phyloP scores from a whole-genome alignment of 2,888 invertebrate genomes.

The Brassicogethes aeneus region DNA sequence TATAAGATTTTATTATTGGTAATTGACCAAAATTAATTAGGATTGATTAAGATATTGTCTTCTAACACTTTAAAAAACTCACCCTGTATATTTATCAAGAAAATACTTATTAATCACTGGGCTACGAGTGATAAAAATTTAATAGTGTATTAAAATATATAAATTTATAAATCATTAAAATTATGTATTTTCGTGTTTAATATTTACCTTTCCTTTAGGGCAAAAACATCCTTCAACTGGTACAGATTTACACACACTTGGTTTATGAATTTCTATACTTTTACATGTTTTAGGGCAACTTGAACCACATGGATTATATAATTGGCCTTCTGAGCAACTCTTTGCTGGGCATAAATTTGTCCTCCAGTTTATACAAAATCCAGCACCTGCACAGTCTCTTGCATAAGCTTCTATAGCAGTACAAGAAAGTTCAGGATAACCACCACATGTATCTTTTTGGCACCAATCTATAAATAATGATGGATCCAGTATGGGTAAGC shows the following conservation, averaged over 20 bases:
- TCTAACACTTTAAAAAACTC: too few species aligned
- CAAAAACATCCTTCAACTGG: conserved; percentile 78
- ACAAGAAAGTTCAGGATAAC: conserved; percentile 52
- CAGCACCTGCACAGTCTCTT: conserved; percentile 57
- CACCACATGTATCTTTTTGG: conserved; percentile 54
- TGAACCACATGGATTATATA: conserved; percentile 49
- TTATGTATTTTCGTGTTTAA: too few species aligned
- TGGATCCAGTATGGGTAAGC: conserved; percentile 66
- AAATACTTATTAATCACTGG: too few species aligned
- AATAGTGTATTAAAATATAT: too few species aligned
- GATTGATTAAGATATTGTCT: too few species aligned
- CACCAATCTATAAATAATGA: conserved; percentile 59
- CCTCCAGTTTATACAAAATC: conserved; percentile 70
- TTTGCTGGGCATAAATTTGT: conserved; percentile 55
- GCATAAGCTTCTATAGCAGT: conserved; percentile 62
- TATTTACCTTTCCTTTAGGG: conserved; percentile 62
- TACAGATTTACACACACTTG: conserved; percentile 18
- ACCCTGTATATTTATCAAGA: too few species aligned
- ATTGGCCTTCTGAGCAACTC: conserved; percentile 45
- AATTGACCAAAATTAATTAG: too few species aligned
- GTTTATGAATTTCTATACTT: conserved; percentile 37
- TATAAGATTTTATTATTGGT: too few species aligned
- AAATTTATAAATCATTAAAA: too few species aligned
- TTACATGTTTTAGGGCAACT: conserved; percentile 61
- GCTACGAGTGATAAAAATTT: too few species aligned